Conservation (phyloP, 2,888 invertebrate genomes). For the Ichneumon xanthorius region DNA sequence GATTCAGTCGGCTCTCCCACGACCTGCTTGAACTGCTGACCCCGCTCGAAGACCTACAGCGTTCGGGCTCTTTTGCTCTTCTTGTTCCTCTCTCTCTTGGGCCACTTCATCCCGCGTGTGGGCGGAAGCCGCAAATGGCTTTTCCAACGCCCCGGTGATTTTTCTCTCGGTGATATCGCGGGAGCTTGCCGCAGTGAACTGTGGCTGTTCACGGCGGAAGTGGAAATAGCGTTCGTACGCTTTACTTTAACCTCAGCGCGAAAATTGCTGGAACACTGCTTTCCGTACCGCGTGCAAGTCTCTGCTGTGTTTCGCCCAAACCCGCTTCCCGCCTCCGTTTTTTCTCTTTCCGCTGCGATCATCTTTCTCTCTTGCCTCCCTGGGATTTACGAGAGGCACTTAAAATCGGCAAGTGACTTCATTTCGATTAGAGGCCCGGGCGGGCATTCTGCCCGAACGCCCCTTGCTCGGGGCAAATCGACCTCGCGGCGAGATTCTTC, state of each 20-base stretch:
- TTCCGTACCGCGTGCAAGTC: slow-evolving; percentile 26
- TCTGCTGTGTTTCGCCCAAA: slow-evolving; percentile 8
- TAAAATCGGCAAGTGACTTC: slow-evolving; percentile 63
- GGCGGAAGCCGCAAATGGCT: slow-evolving; percentile 62
- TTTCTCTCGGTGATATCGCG: slow-evolving; percentile 53
- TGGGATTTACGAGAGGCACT: slow-evolving; percentile 53
- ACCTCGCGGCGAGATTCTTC: slow-evolving; percentile 24
- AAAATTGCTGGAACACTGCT: slow-evolving; percentile 60
- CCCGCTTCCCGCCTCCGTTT: not conserved
- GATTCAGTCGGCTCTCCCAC: slow-evolving; percentile 43
- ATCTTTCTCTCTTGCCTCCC: not conserved
- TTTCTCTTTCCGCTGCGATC: not conserved
- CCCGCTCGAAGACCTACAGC: slow-evolving; percentile 42
- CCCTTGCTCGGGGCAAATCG: slow-evolving; percentile 18
- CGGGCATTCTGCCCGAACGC: not conserved
- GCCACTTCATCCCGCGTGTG: slow-evolving; percentile 32
- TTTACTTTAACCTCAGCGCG: slow-evolving; percentile 46
- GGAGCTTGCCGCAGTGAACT: slow-evolving; percentile 32
- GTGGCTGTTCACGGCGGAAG: slow-evolving; percentile 1
- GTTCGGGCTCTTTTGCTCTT: slow-evolving; percentile 20
- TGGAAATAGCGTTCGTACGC: slow-evolving; percentile 59
- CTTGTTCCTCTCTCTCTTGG: slow-evolving; percentile 26
- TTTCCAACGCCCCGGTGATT: slow-evolving; percentile 65
- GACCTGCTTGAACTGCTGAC: slow-evolving; percentile 64
- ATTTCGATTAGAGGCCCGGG: slow-evolving; percentile 57